Evolutionary conservation across 2,113 vertebrate genomes (phyloP), one percentile per base, ranked within the genome.

Genomic region (Megaceryle maxima): DNA sequence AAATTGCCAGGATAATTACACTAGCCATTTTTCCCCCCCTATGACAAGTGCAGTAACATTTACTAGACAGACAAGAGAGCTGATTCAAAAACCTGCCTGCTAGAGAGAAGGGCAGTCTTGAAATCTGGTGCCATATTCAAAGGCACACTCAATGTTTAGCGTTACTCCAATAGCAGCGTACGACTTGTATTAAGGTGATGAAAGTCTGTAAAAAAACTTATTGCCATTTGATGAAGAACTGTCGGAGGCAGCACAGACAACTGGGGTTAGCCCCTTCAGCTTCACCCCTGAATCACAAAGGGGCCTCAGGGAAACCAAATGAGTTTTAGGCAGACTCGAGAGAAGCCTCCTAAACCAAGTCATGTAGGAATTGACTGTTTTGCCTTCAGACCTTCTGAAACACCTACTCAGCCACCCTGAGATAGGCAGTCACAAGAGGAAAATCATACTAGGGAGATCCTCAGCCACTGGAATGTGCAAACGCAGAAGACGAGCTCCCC

Each of bases 1-100:
- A 70, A 90, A 69, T 12, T 73, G 16, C 24, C 60, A 46, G 29
- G 16, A 48, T 72, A 87, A 89, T 59, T 43, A 76, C 20, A 37
- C 7, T 4, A 59, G n/a, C 13, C 4, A 51, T 31, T 21, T 11
- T 5, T 2, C 8, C 16, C 13, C 9, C 7, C 10, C 46, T 5
- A 2, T 10, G 14, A 74, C 39, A 86, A 67, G 28, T 51, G 31
- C 33, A 83, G 29, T n/a, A 72, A 41, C 16, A 29, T 63, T 81
- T 81, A 77, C 24, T n/a, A 78, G 18, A 57, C 33, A 84, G 51
- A 67, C 22, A 35, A 43, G 20, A 91, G 16, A 79, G 22, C 0
- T 5, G 21, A 70, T 66, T 60, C 16, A 88, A 60, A 82, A 70
- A 68, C 50, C 26, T 44, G n/a, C 26, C 43, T 1, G 0, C 22